A percentile compares a stretch with the other conserved stretches of the same genome.
Conservation (phyloP, 2,888 invertebrate genomes). For the Notocelia uddmanniana region DNA sequence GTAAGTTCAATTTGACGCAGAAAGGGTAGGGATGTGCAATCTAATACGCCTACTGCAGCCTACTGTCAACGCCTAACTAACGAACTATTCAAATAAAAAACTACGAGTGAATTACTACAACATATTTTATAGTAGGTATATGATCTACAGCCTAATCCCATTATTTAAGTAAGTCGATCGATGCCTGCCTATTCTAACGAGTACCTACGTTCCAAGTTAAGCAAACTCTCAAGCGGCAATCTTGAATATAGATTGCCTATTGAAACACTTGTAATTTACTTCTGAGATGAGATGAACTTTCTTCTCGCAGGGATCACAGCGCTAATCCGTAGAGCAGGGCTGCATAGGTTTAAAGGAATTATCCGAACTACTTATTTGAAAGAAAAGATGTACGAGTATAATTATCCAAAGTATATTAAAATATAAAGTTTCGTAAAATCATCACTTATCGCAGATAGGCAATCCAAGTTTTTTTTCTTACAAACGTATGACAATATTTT, state of each 20-base stretch:
- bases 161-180: neutral
- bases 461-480: too few relatives aligned
- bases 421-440: too few relatives aligned
- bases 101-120: too few relatives aligned
- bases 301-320: constrained; percentile 1
- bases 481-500: too few relatives aligned
- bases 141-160: too few relatives aligned
- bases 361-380: neutral
- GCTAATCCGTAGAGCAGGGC: neutral
- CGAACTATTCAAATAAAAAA: too few relatives aligned
- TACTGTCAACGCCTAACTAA: too few relatives aligned
- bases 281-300: neutral
- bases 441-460: too few relatives aligned
- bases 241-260: constrained; percentile 32
- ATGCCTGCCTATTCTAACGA: constrained; percentile 3
- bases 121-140: too few relatives aligned
- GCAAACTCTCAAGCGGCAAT: constrained; percentile 16
- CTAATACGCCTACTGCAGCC: neutral
- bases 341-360: neutral
- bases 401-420: too few relatives aligned
- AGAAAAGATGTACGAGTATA: too few relatives aligned
- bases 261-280: constrained; percentile 15
- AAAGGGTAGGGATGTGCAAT: constrained; percentile 31
- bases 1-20: constrained; percentile 29
- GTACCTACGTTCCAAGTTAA: constrained; percentile 9